Conservation (phyloP, 2,888 invertebrate genomes). For the Cryptus viduatorius region DNA sequence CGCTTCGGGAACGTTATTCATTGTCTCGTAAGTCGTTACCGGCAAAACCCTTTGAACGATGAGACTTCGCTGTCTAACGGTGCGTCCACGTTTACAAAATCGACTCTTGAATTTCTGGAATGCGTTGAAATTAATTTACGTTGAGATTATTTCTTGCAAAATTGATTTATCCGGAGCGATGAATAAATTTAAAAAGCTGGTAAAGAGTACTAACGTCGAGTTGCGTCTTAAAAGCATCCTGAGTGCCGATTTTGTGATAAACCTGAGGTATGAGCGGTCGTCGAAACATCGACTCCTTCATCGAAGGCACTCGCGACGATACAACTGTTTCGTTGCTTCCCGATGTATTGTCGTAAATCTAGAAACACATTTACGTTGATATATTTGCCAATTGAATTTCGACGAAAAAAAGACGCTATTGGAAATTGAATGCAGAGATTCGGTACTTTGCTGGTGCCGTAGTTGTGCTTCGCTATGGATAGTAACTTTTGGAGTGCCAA, state of each 20-base stretch:
- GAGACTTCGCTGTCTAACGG: slow-evolving; percentile 87
- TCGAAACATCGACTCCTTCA: slow-evolving; percentile 82
- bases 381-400: not conserved
- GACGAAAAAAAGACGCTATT: not conserved
- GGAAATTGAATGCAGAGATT: not conserved
- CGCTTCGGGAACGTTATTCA: slow-evolving; percentile 34
- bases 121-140: slow-evolving; percentile 74
- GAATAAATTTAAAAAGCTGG: not conserved
- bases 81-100: slow-evolving; percentile 84
- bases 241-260: slow-evolving; percentile 81
- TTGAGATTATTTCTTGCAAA: slow-evolving; percentile 11
- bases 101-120: slow-evolving; percentile 85
- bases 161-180: not conserved
- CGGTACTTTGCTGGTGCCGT: slow-evolving; percentile 83
- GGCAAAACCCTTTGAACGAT: slow-evolving; percentile 92
- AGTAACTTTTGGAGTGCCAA: slow-evolving; percentile 83
- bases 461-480: slow-evolving; percentile 85
- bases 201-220: slow-evolving; percentile 83
- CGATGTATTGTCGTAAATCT: slow-evolving; percentile 81
- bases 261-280: slow-evolving; percentile 82
- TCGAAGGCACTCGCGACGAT: slow-evolving; percentile 81
- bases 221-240: slow-evolving; percentile 85
- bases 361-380: not conserved
- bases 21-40: slow-evolving; percentile 79
- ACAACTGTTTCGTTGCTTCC: slow-evolving; percentile 83